Evolutionary conservation across 2,888 invertebrate species (phyloP), one percentile per base, ranked within the genome.

Genomic region (Nephrotoma guestfalica): DNA sequence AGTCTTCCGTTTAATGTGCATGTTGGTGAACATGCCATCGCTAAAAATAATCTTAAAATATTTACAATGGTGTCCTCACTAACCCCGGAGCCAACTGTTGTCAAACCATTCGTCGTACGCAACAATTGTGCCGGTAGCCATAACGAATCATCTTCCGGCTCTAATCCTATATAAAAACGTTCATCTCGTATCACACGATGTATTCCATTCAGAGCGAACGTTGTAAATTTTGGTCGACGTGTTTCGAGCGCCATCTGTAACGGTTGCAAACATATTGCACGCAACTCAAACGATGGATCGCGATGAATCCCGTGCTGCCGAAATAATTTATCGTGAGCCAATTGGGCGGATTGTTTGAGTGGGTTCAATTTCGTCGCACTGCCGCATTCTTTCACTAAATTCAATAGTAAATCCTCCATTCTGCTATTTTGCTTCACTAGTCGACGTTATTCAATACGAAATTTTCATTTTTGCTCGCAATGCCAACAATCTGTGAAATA

Each of bases 41-140:
- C 97, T 85, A 98, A 92, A 89, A 98, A 94, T 88, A 98, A 94
- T 86, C 95, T 93, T 89, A 95, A 92, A 15, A 90, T 89, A 88
- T 91, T 91, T 89, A 97, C 97, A 91, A 98, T 97, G 0, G 96
- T 96, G 88, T 98, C 98, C 89, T 98, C 97, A 87, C 89, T 91
- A 88, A 90, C 96, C 92, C 89, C 97, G 94, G 88, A 95, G 93
- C 89, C 86, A 41, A 87, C 87, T 0, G 91, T 90, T 87, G 90
- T 88, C 85, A 92, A 90, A 30, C 91, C 90, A 71, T 96, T 94
- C 86, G 98, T 96, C 1, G 97, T 95, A 88, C 96, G 95, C 51
- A 98, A 93, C 87, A 98, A 93, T 91, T 98, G 98, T 2, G 97
- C 96, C 5, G 98, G 97, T 90, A 98, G 93, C 97, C 98, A 98